Evolutionary conservation across 2,113 vertebrate genomes (phyloP).

Genomic region (Xerus inauris): DNA sequence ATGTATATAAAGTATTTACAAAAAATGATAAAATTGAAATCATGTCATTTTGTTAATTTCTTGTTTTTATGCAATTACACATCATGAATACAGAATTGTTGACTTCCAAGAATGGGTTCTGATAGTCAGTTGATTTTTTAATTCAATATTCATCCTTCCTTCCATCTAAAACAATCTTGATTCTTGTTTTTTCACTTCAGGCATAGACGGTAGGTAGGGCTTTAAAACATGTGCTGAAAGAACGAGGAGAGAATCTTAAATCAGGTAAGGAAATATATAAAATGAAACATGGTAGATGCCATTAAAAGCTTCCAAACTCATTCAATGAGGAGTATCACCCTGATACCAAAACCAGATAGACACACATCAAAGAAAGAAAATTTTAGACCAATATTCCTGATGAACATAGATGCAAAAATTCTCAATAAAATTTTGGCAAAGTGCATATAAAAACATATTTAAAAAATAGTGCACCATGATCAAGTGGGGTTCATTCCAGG

Average conservation of each 20-base stretch:
- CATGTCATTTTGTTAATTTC: not conserved
- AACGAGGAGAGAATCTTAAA: not conserved
- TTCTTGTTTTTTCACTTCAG: not conserved
- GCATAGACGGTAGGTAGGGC: not conserved
- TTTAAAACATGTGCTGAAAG: not conserved
- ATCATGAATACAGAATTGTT: not conserved
- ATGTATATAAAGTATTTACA: not conserved
- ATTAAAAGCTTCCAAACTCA: too few relatives aligned
- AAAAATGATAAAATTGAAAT: not conserved
- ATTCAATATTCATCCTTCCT: not conserved
- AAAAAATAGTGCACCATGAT: too few relatives aligned
- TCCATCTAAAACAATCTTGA: not conserved
- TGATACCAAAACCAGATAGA: too few relatives aligned
- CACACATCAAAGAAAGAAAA: too few relatives aligned
- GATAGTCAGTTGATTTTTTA: constrained; percentile 14
- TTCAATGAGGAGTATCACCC: too few relatives aligned
- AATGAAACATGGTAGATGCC: not conserved
- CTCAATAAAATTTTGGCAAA: too few relatives aligned
- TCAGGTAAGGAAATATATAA: not conserved
- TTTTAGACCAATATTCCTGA: too few relatives aligned
- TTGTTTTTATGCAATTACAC: not conserved
- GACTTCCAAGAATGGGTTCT: not conserved
- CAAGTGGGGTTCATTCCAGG: too few relatives aligned
- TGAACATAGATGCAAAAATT: too few relatives aligned
- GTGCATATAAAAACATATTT: too few relatives aligned